A percentile compares a stretch with the other conserved stretches of the same genome.
phyloP scores from a whole-genome alignment of 2,113 vertebrate genomes.

The Herpetotheres cachinnans region DNA sequence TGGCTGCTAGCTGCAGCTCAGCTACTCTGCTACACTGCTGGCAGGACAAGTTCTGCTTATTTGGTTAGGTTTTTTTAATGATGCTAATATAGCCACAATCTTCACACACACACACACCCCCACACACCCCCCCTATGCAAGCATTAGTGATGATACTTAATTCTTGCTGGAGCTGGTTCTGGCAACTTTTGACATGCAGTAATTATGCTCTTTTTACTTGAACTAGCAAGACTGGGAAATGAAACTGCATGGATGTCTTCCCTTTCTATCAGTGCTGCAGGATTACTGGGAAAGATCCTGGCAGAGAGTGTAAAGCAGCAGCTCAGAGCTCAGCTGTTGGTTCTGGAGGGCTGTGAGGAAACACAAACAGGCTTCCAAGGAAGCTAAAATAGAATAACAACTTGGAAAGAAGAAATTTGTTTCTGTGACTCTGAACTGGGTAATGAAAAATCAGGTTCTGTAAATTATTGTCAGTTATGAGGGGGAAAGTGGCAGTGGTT shows the following conservation, averaged over 20 bases:
- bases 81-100: background rate
- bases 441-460: background rate
- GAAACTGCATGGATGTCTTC: background rate
- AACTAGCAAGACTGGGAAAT: background rate
- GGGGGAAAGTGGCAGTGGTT: background rate
- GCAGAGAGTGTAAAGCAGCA: background rate
- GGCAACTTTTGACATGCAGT: background rate
- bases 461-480: background rate
- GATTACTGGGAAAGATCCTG: background rate
- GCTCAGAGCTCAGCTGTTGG: background rate
- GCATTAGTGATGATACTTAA: background rate
- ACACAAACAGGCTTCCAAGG: background rate
- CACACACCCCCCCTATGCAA: background rate
- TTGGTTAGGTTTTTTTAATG: background rate
- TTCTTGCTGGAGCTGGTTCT: background rate
- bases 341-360: background rate
- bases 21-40: background rate
- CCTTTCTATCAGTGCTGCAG: background rate
- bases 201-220: background rate
- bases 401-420: background rate
- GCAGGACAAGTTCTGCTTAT: background rate
- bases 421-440: background rate
- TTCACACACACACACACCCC: background rate
- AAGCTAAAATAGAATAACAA: background rate
- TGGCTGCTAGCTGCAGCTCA: background rate